Evolutionary conservation across 2,113 vertebrate genomes (phyloP).

Genomic region (Ceratotherium simum): DNA sequence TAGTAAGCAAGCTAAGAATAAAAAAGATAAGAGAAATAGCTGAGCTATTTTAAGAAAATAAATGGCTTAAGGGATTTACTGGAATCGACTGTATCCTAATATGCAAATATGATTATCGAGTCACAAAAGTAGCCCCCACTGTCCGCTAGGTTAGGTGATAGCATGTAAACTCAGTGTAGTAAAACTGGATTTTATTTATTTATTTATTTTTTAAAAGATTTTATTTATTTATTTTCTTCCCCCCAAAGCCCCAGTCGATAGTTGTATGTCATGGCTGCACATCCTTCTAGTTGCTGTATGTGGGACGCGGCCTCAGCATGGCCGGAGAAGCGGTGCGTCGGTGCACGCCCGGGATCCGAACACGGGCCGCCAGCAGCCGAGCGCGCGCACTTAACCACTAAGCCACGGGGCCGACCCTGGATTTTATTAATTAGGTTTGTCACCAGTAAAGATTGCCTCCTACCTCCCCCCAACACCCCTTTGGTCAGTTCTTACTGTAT

Average conservation of each 20-base stretch:
- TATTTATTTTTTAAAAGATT: too few relatives aligned
- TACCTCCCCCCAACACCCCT: fast-evolving
- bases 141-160: background rate
- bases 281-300: too few relatives aligned
- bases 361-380: too few relatives aligned
- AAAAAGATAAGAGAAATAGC: constrained; percentile 60
- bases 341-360: too few relatives aligned
- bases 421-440: background rate
- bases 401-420: too few relatives aligned
- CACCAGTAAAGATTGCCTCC: background rate
- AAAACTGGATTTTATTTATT: background rate
- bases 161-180: background rate
- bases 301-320: too few relatives aligned
- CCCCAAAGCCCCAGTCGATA: too few relatives aligned
- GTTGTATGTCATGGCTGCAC: too few relatives aligned
- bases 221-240: too few relatives aligned
- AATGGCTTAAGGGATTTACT: constrained; percentile 69
- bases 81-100: constrained; percentile 32
- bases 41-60: constrained; percentile 70
- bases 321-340: too few relatives aligned
- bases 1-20: constrained; percentile 40
- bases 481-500: background rate
- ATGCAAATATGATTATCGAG: background rate
- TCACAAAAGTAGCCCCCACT: background rate
- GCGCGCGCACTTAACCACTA: too few relatives aligned